Percentiles rank a stretch among this genome's conserved stretches.
Evolutionary conservation across 92 coral and sea anemone genomes (phyloP).

Genomic region (Chrysogorgia sp.): DNA sequence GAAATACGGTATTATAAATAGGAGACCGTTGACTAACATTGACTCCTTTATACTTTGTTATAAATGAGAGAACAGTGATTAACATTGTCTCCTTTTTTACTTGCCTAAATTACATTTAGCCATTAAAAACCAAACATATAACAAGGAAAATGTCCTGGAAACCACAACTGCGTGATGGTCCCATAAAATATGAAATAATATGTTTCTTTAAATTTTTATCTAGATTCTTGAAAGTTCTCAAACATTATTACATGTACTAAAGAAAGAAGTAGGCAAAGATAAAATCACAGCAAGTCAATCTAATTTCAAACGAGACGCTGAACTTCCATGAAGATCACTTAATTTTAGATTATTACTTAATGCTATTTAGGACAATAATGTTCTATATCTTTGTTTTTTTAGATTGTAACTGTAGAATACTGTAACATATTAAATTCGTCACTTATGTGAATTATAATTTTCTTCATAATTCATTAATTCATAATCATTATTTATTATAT

Average conservation of each 20-base stretch:
- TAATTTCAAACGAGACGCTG: conserved; percentile 27
- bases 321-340: not conserved
- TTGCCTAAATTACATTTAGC: too few species aligned
- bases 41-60: too few species aligned
- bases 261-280: conserved; percentile 94
- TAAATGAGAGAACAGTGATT: too few species aligned
- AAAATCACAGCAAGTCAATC: conserved; percentile 61
- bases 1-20: too few species aligned
- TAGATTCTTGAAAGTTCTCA: conserved; percentile 98
- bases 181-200: not conserved
- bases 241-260: conserved; percentile 88
- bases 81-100: too few species aligned
- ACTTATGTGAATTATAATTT: conserved; percentile 10
- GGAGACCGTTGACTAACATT: too few species aligned
- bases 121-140: too few species aligned
- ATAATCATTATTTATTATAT: too few species aligned
- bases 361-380: not conserved
- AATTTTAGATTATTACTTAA: not conserved
- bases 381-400: not conserved
- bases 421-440: conserved; percentile 27
- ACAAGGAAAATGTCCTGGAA: too few species aligned
- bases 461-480: too few species aligned
- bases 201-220: not conserved
- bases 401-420: not conserved
- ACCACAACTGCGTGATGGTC: too few species aligned